Conservation (phyloP, 2,113 vertebrate genomes). For the Proteles cristata region DNA sequence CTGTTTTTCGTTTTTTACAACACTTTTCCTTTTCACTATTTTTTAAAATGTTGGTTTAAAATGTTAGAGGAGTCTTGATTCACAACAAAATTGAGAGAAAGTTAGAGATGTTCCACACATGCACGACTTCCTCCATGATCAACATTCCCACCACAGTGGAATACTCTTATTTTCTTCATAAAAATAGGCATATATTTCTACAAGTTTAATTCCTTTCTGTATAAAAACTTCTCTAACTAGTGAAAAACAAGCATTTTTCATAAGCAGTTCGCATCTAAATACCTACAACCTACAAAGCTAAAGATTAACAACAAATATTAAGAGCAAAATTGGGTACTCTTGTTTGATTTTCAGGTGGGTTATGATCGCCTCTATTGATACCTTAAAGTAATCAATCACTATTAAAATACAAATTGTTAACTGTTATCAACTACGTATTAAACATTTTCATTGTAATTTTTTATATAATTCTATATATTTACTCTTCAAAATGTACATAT, state of each 20-base stretch:
- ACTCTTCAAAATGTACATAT: not conserved
- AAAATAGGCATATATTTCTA: not conserved
- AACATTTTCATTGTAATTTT: not conserved
- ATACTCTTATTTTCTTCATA: not conserved
- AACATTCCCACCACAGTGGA: not conserved
- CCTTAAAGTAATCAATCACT: not conserved
- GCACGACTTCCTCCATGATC: not conserved
- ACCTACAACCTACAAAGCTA: constrained; percentile 47
- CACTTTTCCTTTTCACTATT: not conserved
- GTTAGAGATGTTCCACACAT: not conserved
- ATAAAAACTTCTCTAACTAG: not conserved
- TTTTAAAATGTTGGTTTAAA: too few relatives aligned
- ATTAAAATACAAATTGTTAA: not conserved
- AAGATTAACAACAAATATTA: constrained; percentile 12
- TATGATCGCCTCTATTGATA: not conserved
- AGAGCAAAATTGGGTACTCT: not conserved
- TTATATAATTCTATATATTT: not conserved
- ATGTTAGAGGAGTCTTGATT: not conserved
- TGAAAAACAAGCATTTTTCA: not conserved
- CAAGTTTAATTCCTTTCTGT: not conserved
- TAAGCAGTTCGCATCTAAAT: not conserved
- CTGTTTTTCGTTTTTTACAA: not conserved
- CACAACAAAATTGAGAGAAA: not conserved
- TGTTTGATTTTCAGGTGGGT: not conserved
- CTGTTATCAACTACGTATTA: not conserved